Evolutionary conservation across 53 echinoderm and acorn worm species (phyloP).

Genomic region (Echinarachnius parma): DNA sequence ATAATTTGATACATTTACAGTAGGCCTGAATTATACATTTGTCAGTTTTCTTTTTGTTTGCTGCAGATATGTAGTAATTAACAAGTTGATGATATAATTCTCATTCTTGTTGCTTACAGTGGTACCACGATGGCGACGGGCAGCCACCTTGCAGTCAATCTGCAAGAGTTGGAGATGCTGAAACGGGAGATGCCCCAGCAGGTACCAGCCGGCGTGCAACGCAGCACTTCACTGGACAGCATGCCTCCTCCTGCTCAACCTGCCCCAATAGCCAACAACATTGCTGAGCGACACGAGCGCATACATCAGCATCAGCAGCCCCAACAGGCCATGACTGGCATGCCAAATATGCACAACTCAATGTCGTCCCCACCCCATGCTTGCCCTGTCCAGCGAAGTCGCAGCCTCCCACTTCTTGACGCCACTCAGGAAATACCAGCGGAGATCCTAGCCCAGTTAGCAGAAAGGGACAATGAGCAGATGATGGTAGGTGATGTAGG

Average conservation of each 20-base stretch:
- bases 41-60: too few species aligned
- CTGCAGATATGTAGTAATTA: too few species aligned
- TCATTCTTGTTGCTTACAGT: constrained; percentile 14
- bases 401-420: constrained; percentile 81
- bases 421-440: constrained; percentile 63
- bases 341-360: constrained; percentile 48
- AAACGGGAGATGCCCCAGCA: constrained; percentile 55
- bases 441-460: constrained; percentile 74
- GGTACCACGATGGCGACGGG: constrained; percentile 47
- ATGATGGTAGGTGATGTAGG: constrained; percentile 29
- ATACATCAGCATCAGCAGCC: too few species aligned
- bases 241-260: constrained; percentile 77
- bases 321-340: constrained; percentile 28
- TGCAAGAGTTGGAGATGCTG: constrained; percentile 59
- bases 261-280: constrained; percentile 38
- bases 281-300: constrained; percentile 11
- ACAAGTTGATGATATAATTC: too few species aligned
- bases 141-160: constrained; percentile 48
- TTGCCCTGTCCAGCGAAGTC: constrained; percentile 85
- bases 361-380: constrained; percentile 69
- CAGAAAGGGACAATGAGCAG: constrained; percentile 49
- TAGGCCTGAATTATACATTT: too few species aligned
- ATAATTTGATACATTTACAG: too few species aligned
- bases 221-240: constrained; percentile 80
- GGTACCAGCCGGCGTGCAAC: constrained; percentile 69